These are phyloP conservation scores for Papilio machaon DNA, from an alignment of 1,140 invertebrate genomes.

Conservation along the genomic window DNA sequence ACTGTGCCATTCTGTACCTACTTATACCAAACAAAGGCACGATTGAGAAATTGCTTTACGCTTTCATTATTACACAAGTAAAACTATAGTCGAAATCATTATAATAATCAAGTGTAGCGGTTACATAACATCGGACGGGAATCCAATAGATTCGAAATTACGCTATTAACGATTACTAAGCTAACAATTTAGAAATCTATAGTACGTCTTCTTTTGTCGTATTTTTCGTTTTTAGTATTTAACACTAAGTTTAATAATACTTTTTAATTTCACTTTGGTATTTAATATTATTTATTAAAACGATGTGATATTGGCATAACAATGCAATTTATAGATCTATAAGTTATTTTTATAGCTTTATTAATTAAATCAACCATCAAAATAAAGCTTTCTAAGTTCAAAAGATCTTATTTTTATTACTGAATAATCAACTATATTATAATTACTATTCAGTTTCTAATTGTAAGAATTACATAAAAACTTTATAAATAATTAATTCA, in stretches of 20 bases:
- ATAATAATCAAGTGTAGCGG: slow-evolving; percentile 19
- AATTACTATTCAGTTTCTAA: neutral
- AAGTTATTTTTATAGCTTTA: neutral
- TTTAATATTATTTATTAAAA: too few species aligned
- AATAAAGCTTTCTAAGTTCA: neutral
- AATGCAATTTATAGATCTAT: too few species aligned
- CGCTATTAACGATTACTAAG: neutral
- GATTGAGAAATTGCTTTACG: slow-evolving; percentile 36
- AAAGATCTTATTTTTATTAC: neutral
- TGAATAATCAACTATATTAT: neutral
- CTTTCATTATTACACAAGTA: slow-evolving; percentile 36
- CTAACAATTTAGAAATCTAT: neutral
- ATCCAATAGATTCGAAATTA: slow-evolving; percentile 12
- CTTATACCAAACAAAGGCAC: slow-evolving; percentile 33
- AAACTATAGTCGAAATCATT: slow-evolving; percentile 20
- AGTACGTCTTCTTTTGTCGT: neutral
- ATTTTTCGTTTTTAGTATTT: neutral
- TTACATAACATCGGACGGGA: neutral
- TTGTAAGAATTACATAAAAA: neutral
- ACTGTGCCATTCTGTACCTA: slow-evolving; percentile 27
- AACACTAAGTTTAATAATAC: too few species aligned
- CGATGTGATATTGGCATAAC: too few species aligned
- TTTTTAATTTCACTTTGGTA: too few species aligned
- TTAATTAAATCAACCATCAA: neutral
- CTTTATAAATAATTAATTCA: neutral